phyloP scores from a whole-genome alignment of 2,797 vertebrate genomes.

The Perodicticus potto region DNA sequence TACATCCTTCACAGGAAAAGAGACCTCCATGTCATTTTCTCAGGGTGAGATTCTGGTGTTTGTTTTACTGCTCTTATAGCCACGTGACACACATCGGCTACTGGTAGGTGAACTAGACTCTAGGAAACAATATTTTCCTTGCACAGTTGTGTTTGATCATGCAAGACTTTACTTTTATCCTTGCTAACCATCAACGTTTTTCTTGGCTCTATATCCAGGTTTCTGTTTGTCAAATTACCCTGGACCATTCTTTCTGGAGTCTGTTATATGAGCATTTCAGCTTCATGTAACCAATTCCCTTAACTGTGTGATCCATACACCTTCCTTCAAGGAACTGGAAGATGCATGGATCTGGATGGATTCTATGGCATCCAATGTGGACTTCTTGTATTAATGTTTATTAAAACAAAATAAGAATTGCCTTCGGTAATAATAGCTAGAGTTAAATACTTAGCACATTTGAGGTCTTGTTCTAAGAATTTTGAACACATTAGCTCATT shows the following conservation, averaged over 20 bases:
- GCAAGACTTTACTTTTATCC: slow-evolving; percentile 33
- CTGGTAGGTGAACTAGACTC: neutral
- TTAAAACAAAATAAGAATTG: neutral
- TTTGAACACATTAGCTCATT: neutral
- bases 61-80: neutral
- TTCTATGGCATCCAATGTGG: neutral
- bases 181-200: slow-evolving; percentile 49
- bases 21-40: neutral
- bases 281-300: neutral
- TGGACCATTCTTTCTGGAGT: neutral
- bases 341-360: neutral
- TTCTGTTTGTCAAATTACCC: slow-evolving; percentile 49
- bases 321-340: neutral
- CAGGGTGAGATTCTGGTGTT: neutral
- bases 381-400: neutral
- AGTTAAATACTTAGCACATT: neutral
- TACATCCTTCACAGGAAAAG: neutral
- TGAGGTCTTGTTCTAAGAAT: neutral
- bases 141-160: neutral
- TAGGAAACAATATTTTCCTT: neutral
- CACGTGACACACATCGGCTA: neutral
- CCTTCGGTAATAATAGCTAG: neutral
- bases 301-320: neutral
- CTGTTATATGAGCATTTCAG: neutral
- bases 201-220: neutral